Evolutionary conservation across 2,113 vertebrate species (phyloP).

Genomic region (Gallinago media): DNA sequence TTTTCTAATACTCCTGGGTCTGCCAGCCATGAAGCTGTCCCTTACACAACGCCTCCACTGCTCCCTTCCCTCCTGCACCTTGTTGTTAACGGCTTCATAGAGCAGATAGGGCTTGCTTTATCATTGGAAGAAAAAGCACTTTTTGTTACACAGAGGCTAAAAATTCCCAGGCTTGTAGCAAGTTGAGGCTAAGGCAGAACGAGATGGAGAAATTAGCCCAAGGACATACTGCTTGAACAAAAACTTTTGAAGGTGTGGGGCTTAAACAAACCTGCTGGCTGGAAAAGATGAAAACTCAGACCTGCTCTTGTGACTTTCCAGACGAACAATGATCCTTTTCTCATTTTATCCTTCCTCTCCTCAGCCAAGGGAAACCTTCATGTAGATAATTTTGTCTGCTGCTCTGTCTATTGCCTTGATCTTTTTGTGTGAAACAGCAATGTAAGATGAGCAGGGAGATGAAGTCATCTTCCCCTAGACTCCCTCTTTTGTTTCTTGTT

Average conservation of each 20-base stretch:
- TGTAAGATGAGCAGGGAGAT: constrained; percentile 48
- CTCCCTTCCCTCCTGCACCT: not conserved
- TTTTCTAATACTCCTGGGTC: not conserved
- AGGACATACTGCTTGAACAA: constrained; percentile 20
- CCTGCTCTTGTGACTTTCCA: not conserved
- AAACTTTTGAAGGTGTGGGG: constrained; percentile 12
- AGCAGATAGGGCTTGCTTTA: not conserved
- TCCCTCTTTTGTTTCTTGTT: constrained; percentile 55
- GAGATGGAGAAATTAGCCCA: constrained; percentile 10
- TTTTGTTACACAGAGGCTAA: not conserved
- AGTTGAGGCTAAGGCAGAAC: not conserved
- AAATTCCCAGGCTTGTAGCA: constrained; percentile 14
- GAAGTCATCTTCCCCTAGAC: constrained; percentile 43
- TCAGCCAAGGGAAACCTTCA: not conserved
- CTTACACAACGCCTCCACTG: not conserved
- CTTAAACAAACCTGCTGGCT: constrained; percentile 15
- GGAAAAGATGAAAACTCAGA: constrained; percentile 2
- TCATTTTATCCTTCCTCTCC: not conserved
- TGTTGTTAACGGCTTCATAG: not conserved
- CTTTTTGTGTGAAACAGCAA: constrained; percentile 30
- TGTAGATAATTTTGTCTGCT: constrained; percentile 24
- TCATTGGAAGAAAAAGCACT: not conserved
- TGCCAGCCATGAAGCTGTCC: not conserved
- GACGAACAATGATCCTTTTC: constrained; percentile 4
- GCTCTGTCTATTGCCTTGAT: not conserved